phyloP scores from a whole-genome alignment of 1,140 invertebrate genomes.

The Branchinecta lindahli region DNA sequence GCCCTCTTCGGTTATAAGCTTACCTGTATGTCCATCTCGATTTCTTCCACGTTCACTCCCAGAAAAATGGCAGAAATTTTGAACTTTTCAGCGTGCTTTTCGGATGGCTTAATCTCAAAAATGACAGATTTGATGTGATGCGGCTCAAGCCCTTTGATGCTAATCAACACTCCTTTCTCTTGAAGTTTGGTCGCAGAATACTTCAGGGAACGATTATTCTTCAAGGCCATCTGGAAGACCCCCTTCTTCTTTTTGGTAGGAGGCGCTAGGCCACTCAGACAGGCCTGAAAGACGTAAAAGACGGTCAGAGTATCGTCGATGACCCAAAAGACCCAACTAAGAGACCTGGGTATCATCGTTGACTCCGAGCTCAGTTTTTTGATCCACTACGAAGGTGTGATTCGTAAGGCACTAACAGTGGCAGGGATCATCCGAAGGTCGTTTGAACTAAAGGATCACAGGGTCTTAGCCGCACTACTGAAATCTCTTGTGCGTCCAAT shows the following conservation, averaged over 20 bases:
- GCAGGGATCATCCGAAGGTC: no score
- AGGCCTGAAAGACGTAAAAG: not conserved
- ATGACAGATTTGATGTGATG: constrained; percentile 57
- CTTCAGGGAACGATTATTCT: constrained; percentile 41
- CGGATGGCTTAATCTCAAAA: constrained; percentile 54
- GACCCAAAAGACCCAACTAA: no score
- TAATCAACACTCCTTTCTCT: constrained; percentile 55
- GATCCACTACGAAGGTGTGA: no score
- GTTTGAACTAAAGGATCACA: no score
- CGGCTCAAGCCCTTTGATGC: constrained; percentile 48
- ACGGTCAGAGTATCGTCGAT: no score
- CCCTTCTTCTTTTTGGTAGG: not conserved
- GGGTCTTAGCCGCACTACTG: no score
- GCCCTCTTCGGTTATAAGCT: no score
- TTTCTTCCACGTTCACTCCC: constrained; percentile 58
- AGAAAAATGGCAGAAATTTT: constrained; percentile 58
- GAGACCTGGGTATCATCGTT: no score
- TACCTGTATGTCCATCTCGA: constrained; percentile 49
- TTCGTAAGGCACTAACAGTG: no score
- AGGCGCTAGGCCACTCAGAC: not conserved
- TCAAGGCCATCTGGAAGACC: constrained; percentile 35
- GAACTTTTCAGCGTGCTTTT: constrained; percentile 41
- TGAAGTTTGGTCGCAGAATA: constrained; percentile 53
- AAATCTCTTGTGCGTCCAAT: no score
- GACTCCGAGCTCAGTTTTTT: no score